Evolutionary conservation across 92 coral and sea anemone genomes (phyloP), one percentile per base, ranked within the genome.

Genomic region (Epizoanthus fatuus): DNA sequence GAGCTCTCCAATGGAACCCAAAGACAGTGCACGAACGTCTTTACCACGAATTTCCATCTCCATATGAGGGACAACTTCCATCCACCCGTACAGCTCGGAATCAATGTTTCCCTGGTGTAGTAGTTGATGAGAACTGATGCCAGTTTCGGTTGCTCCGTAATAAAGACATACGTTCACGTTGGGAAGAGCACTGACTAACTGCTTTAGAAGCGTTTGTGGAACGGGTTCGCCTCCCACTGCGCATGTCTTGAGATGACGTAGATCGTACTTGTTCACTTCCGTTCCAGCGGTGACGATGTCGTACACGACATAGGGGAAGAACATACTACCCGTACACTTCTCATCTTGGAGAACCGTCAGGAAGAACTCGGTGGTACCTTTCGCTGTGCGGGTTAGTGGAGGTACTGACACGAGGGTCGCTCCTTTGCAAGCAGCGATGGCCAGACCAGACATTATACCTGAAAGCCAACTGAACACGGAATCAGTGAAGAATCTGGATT

Each of bases 61-160:
- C 19, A 11, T 2, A 3, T 45, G 17, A 2, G 72, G 72, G 5
- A 38, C 72, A 9, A 66, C 20, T 0, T 66, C 47, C 72, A 66
- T 66, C 72, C 72, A 66, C 2, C 72, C 72, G 12, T 66, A 66
- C 7, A 1, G 32, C 32, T 66, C 72, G 5, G 47, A 5, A 3
- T 42, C 7, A 1, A 15, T 5, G 32, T 12, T 19, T 45, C 3
- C 72, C 11, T 42, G 38, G 14, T 42, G 72, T 32, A 9, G 32
- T 42, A 7, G 38, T 3, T 16, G 72, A 66, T 15, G 25, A 17
- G 38, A 66, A 66, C 19, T 45, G 13, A 19, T 12, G 38, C 29
- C 42, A 17, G 72, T 66, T 37, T 66, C 72, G n/a, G 72, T 66
- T 7, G 72, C 72, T 11, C 72, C 72, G 45, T 66, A 66, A 45